phyloP scores from a whole-genome alignment of 2,888 invertebrate species.

The Leptopilina myrica region DNA sequence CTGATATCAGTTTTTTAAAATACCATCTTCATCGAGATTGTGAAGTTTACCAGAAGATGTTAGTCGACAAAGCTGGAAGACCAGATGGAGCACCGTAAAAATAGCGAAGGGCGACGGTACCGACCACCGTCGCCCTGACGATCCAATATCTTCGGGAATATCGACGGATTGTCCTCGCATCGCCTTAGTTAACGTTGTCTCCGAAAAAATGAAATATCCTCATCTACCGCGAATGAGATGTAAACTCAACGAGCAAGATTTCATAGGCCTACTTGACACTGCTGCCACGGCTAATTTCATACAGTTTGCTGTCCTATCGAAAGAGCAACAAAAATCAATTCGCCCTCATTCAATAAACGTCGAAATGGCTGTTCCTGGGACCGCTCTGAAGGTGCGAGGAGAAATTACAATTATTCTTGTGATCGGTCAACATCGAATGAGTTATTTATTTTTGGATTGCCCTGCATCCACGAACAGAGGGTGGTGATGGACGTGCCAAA shows the following conservation, averaged over 20 bases:
- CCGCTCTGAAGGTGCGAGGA: background rate
- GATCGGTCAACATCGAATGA: background rate
- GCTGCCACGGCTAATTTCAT: background rate
- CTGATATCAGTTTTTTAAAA: no score
- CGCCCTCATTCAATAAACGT: background rate
- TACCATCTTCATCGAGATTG: background rate
- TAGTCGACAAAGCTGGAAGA: no score
- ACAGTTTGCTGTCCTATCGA: background rate
- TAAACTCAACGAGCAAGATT: background rate
- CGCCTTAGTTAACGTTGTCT: background rate
- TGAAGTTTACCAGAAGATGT: background rate
- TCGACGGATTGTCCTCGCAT: conserved; percentile 43
- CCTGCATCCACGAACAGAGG: background rate
- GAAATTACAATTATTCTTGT: background rate
- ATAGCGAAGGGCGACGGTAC: background rate
- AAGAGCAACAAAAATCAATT: background rate
- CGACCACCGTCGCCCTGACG: conserved; percentile 39
- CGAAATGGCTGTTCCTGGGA: background rate
- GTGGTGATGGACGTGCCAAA: background rate
- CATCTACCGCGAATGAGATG: background rate
- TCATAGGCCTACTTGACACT: background rate
- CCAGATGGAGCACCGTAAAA: background rate
- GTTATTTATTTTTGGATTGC: background rate
- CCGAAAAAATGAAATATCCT: background rate
- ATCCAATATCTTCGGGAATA: background rate